Evolutionary conservation across 2,888 invertebrate species (phyloP), one percentile per base, ranked within the genome.

Genomic region (Phortica okadai): DNA sequence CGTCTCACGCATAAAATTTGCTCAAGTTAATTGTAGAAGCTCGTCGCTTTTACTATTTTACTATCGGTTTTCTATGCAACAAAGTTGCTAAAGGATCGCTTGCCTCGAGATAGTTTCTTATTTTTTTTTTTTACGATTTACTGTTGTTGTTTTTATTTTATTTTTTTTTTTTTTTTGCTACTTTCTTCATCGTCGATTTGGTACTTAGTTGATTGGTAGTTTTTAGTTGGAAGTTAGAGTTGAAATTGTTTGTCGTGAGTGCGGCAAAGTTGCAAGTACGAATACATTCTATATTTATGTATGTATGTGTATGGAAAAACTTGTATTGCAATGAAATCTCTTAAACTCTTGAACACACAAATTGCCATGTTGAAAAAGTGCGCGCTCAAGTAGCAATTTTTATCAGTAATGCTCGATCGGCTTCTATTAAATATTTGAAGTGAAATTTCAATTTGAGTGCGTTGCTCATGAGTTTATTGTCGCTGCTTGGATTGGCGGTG

Each of bases 1-100:
- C 14, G n/a, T 56, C 59, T 21, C 59, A 41, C 21, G 64, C 82
- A 84, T 85, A 85, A 84, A 81, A 84, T 86, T 87, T 87, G 82
- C 80, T 80, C 87, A 87, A 85, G 82, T 85, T 85, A 85, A 85
- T 85, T 85, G 85, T 85, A 86, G 87, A 79, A 84, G 85, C 44
- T 45, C 21, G 44, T 85, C 80, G 82, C 76, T 81, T 88, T 80
- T 56, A 50, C 45, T 62, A 79, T 79, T 80, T 81, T 78, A 78
- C 75, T 76, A 74, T 75, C 77, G 79, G 62, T 83, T 79, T 79
- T 77, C 41, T 10, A 10, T 50, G 25, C 50, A 50, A 69, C 69
- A 69, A 41, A 45, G 69, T 69, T 69, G 69, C 69, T 25, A 21
- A 69, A 69, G 69, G 21, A 81, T 74, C 73, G 75, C 76, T 76